Percentiles rank a stretch among this genome's conserved stretches.
phyloP scores from a whole-genome alignment of 2,888 invertebrate genomes.

The Lasioglossum leucozonium region DNA sequence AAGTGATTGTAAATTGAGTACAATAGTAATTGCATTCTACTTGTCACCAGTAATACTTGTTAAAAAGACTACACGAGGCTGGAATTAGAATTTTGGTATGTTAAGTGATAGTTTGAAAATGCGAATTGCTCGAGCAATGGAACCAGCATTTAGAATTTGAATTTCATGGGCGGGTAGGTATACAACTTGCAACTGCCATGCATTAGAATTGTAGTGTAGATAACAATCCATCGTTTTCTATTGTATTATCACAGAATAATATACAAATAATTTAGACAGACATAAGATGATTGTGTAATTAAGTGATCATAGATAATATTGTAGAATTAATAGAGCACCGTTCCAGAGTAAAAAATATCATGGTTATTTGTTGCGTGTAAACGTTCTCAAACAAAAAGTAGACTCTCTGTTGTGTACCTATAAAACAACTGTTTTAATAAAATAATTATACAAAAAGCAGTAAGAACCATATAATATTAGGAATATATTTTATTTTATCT shows the following conservation, averaged over 20 bases:
- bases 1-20: constrained; percentile 28
- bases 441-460: not conserved
- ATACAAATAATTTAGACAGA: constrained; percentile 19
- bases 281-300: constrained; percentile 50
- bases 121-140: not conserved
- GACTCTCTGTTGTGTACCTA: constrained; percentile 33
- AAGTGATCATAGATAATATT: constrained; percentile 43
- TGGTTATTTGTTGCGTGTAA: constrained; percentile 42
- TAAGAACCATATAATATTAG: not conserved
- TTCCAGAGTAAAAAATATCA: constrained; percentile 54
- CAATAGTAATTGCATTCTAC: constrained; percentile 28
- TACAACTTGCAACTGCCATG: constrained; percentile 14
- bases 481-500: not conserved
- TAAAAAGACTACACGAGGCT: constrained; percentile 18
- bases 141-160: constrained; percentile 9
- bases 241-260: constrained; percentile 35
- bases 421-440: not conserved
- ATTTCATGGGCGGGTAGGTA: constrained; percentile 8
- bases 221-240: constrained; percentile 48
- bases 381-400: constrained; percentile 16
- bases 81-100: constrained; percentile 5
- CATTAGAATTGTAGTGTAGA: constrained; percentile 48
- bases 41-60: constrained; percentile 15
- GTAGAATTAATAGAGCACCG: constrained; percentile 58
- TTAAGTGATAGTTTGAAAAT: constrained; percentile 10